Evolutionary conservation across 1,140 invertebrate species (phyloP).

Genomic region (Brachionus manjavacas): DNA sequence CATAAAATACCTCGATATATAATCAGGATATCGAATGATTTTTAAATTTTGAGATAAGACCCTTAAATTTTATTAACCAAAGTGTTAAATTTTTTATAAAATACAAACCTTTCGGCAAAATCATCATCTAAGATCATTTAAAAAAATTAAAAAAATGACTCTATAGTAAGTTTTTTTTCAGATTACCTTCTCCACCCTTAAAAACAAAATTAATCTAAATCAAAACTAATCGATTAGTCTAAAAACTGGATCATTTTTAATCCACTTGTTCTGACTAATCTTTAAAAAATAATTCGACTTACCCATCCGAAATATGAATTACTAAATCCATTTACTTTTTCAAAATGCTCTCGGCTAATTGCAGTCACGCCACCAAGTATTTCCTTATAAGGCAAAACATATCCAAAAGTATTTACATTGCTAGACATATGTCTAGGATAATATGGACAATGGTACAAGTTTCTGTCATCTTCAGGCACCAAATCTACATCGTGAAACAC

Average conservation of each 20-base stretch:
- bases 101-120: constrained; percentile 21
- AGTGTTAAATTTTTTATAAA: not conserved
- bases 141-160: not conserved
- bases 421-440: constrained; percentile 69
- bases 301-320: constrained; percentile 76
- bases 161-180: not conserved
- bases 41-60: constrained; percentile 11
- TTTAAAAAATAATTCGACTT: not conserved
- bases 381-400: constrained; percentile 69
- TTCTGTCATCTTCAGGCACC: constrained; percentile 77
- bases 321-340: constrained; percentile 79
- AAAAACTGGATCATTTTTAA: not conserved
- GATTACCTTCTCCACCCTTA: constrained; percentile 39
- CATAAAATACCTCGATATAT: constrained; percentile 27
- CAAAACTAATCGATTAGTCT: not conserved
- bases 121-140: constrained; percentile 6
- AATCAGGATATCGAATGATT: constrained; percentile 38
- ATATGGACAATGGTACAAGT: constrained; percentile 81
- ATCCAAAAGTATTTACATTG: constrained; percentile 32
- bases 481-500: constrained; percentile 90
- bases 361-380: constrained; percentile 70
- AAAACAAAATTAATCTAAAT: not conserved
- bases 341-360: constrained; percentile 63
- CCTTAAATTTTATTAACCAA: not conserved
- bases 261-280: not conserved